phyloP scores from a whole-genome alignment of 1,140 invertebrate species.

The Drosophila ironensis region DNA sequence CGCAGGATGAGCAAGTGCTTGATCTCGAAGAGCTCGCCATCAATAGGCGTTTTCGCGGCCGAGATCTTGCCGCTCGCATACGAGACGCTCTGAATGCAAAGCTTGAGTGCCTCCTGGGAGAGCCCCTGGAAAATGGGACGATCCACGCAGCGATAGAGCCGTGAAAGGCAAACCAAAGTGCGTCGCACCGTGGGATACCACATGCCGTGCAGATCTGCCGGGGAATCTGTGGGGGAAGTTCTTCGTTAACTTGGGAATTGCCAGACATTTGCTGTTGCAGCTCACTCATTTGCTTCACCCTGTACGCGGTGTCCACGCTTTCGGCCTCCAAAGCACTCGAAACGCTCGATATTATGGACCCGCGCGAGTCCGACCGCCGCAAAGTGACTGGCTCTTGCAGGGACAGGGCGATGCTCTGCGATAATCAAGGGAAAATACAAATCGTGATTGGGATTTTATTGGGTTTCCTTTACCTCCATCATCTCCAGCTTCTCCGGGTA shows the following conservation, averaged over 20 bases:
- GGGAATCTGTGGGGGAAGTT: conserved; percentile 85
- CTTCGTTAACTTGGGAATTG: not conserved
- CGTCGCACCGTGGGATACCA: conserved; percentile 99
- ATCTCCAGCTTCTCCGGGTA: conserved; percentile 98
- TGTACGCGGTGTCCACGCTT: conserved; percentile 70
- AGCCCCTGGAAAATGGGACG: conserved; percentile 97
- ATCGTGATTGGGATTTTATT: not conserved
- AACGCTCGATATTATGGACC: conserved; percentile 86
- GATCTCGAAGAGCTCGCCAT: conserved; percentile 97
- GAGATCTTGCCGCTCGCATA: conserved; percentile 89
- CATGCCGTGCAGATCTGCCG: conserved; percentile 99
- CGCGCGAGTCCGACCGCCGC: conserved; percentile 86
- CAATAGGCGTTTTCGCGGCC: conserved; percentile 87
- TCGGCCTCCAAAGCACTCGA: conserved; percentile 82
- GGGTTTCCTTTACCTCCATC: conserved; percentile 89
- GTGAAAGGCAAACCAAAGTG: conserved; percentile 96
- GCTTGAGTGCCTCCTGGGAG: conserved; percentile 96
- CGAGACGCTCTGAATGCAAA: conserved; percentile 95
- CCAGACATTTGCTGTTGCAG: fast-evolving
- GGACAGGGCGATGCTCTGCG: conserved; percentile 88
- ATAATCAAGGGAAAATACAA: conserved; percentile 3
- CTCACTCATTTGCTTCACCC: conserved; percentile 71
- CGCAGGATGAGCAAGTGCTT: conserved; percentile 98
- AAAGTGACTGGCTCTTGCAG: conserved; percentile 85
- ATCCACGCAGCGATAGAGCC: conserved; percentile 97